A percentile compares a stretch with the other conserved stretches of the same genome.
Evolutionary conservation across 2,888 invertebrate genomes (phyloP).

Genomic region (Sinhomidia bicolor): DNA sequence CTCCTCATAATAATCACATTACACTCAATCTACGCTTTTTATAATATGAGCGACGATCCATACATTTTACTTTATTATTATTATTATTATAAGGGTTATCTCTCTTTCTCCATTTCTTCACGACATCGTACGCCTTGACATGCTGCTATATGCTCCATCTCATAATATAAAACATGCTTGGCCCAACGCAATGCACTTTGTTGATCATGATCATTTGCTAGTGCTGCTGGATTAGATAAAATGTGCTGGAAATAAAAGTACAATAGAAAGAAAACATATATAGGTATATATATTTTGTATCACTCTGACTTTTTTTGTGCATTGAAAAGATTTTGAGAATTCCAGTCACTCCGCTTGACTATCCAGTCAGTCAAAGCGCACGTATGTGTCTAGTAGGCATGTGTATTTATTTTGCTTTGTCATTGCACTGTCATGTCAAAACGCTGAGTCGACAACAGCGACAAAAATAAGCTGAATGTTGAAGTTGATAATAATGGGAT

Average conservation of each 20-base stretch:
- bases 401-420: not conserved
- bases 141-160: not conserved
- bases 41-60: not conserved
- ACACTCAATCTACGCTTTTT: not conserved
- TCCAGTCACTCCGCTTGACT: too few relatives aligned
- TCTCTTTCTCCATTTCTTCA: not conserved
- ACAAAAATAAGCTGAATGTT: too few relatives aligned
- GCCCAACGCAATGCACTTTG: not conserved
- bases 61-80: not conserved
- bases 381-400: too few relatives aligned
- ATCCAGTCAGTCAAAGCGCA: too few relatives aligned
- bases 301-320: too few relatives aligned
- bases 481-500: too few relatives aligned
- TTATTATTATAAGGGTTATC: too few relatives aligned
- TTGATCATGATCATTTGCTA: not conserved
- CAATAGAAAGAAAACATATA: too few relatives aligned
- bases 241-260: not conserved
- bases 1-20: conserved; percentile 53
- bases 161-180: not conserved
- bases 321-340: too few relatives aligned
- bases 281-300: too few relatives aligned
- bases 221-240: not conserved
- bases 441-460: too few relatives aligned
- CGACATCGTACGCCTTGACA: not conserved
- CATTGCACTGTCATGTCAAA: too few relatives aligned